Percentiles rank a stretch among this genome's conserved stretches.
phyloP scores from a whole-genome alignment of 1,140 invertebrate species.

The Asobara japonica region DNA sequence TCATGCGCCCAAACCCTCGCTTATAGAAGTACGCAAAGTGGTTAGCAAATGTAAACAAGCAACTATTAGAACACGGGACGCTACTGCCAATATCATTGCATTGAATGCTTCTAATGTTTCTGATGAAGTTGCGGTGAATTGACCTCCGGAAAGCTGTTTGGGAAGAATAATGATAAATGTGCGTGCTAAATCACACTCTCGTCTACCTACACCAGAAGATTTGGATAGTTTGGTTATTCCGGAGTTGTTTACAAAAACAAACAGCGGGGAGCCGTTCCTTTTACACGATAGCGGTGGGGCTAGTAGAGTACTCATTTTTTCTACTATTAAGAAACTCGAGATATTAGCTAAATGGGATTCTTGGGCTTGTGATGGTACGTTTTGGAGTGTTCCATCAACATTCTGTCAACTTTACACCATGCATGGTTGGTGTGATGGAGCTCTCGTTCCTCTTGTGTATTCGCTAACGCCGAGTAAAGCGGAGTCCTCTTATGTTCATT shows the following conservation, averaged over 20 bases:
- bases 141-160: no score
- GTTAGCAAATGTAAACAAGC: no score
- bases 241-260: background rate
- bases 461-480: slow-evolving; percentile 23
- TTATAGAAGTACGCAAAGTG: no score
- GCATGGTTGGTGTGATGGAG: slow-evolving; percentile 19
- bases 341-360: background rate
- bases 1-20: no score
- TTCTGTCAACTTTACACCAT: slow-evolving; percentile 33
- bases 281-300: background rate
- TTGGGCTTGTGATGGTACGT: slow-evolving; percentile 33
- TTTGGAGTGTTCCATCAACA: slow-evolving; percentile 2
- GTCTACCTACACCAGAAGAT: no score
- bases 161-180: no score
- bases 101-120: no score
- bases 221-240: no score
- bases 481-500: background rate
- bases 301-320: background rate
- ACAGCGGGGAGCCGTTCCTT: background rate
- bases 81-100: no score
- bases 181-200: no score
- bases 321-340: background rate
- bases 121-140: no score
- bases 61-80: no score
- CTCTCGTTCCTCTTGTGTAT: slow-evolving; percentile 28